These are phyloP conservation scores for Eristalinus sepulchralis DNA, from an alignment of 2,888 invertebrate genomes.

Conservation along the genomic window DNA sequence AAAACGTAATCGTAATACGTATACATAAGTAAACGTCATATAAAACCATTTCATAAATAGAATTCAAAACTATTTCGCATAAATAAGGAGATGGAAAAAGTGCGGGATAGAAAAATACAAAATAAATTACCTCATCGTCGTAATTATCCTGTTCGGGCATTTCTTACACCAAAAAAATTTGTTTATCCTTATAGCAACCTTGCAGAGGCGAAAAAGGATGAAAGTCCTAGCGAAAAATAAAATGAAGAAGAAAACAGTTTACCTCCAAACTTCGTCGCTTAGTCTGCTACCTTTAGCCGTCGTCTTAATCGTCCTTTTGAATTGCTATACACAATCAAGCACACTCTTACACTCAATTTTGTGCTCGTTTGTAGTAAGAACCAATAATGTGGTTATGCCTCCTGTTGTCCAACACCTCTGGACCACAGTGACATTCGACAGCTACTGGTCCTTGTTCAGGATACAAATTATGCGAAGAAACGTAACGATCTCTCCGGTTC, in stretches of 20 bases:
- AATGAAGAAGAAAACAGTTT: constrained; percentile 49
- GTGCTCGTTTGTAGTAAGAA: background rate
- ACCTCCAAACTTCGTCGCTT: constrained; percentile 42
- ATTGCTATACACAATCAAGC: background rate
- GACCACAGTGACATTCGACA: constrained; percentile 44
- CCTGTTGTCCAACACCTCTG: constrained; percentile 59
- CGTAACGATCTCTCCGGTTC: constrained; percentile 5
- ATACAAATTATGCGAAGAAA: constrained; percentile 49
- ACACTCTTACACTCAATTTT: background rate
- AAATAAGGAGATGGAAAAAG: background rate
- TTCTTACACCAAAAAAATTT: constrained; percentile 72
- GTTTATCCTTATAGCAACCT: constrained; percentile 33
- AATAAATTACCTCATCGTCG: constrained; percentile 80
- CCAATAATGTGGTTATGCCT: constrained; percentile 11
- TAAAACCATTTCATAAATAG: too few relatives aligned
- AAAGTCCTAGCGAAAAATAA: background rate
- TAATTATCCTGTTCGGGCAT: constrained; percentile 81
- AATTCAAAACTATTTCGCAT: too few relatives aligned
- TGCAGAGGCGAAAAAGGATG: constrained; percentile 3
- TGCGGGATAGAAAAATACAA: constrained; percentile 11
- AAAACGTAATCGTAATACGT: too few relatives aligned
- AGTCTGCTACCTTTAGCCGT: constrained; percentile 15
- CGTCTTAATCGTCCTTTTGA: constrained; percentile 1
- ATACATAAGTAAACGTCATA: too few relatives aligned
- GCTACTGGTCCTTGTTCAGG: constrained; percentile 28